Percentiles rank a stretch among this genome's conserved stretches.
phyloP scores from a whole-genome alignment of 2,888 invertebrate genomes.

The Acrobasis repandana region DNA sequence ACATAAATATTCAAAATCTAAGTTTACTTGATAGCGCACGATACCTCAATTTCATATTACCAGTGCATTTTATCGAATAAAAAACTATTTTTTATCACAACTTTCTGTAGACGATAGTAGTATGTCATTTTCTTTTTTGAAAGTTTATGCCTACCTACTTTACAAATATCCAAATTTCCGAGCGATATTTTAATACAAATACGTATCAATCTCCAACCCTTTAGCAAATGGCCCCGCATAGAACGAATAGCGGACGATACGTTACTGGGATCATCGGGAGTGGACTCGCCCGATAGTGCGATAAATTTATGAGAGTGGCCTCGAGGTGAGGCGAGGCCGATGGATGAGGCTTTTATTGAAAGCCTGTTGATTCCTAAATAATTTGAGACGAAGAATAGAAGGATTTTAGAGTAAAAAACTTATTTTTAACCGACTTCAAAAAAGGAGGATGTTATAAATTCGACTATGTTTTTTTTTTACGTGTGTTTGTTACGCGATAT shows the following conservation, averaged over 20 bases:
- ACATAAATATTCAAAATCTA: too few species aligned
- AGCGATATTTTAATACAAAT: constrained; percentile 29
- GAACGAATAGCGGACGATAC: constrained; percentile 54
- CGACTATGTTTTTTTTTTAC: too few species aligned
- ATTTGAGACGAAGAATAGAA: not conserved
- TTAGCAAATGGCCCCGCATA: constrained; percentile 50
- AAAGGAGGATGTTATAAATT: too few species aligned
- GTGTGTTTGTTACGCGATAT: too few species aligned
- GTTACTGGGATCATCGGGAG: constrained; percentile 56
- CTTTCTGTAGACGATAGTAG: too few species aligned
- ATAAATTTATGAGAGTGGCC: constrained; percentile 39
- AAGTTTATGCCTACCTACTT: not conserved
- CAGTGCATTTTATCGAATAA: too few species aligned
- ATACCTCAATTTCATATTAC: too few species aligned
- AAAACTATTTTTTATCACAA: too few species aligned
- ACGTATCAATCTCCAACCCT: constrained; percentile 41
- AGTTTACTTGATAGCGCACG: too few species aligned
- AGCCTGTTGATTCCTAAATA: not conserved
- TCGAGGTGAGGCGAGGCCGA: not conserved
- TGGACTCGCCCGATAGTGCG: constrained; percentile 40
- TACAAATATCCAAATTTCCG: not conserved
- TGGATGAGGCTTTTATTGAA: not conserved
- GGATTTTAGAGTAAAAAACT: too few species aligned
- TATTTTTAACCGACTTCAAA: not conserved
- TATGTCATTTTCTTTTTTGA: too few species aligned